These are phyloP conservation scores for Pachliopta kotzebuea DNA, from an alignment of 2,888 invertebrate species.

Conservation along the genomic window DNA sequence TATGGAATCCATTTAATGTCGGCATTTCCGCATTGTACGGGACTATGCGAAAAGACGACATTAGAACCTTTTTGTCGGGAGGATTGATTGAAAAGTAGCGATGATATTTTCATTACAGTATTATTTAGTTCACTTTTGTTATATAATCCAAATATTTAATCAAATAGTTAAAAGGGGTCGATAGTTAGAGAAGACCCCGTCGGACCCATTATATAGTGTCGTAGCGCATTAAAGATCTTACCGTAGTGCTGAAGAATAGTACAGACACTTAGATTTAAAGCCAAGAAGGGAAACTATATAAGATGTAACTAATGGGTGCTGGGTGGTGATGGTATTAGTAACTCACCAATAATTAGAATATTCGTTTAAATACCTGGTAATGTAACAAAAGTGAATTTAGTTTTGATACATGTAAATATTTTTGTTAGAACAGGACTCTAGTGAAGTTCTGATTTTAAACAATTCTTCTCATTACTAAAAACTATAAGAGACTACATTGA, in stretches of 20 bases:
- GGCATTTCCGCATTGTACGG: not conserved
- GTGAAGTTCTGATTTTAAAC: not conserved
- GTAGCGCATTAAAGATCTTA: not conserved
- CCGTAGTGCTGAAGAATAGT: too few species aligned
- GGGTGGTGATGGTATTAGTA: not conserved
- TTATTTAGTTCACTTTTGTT: not conserved
- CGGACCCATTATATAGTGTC: not conserved
- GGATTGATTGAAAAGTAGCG: not conserved
- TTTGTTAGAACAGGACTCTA: not conserved
- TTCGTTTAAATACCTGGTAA: not conserved
- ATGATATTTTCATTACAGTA: slow-evolving; percentile 1
- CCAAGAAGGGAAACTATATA: not conserved
- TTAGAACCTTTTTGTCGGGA: not conserved
- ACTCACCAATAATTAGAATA: not conserved
- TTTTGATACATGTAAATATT: not conserved
- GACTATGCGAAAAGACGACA: not conserved
- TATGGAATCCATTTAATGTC: not conserved
- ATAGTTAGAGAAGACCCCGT: not conserved
- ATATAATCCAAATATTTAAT: not conserved
- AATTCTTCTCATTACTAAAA: not conserved
- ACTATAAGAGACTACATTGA: not conserved
- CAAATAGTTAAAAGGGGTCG: not conserved
- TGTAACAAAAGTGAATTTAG: not conserved
- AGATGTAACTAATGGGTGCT: not conserved
- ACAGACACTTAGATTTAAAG: not conserved